Evolutionary conservation across 1,140 invertebrate genomes (phyloP).

Genomic region (Caenorhabditis elegans): WBcel235 BX284605.5:9223501-9224000

Average conservation of each 20-base stretch:
- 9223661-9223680: conserved; percentile 9
- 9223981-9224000: conserved; percentile 45
- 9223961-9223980: conserved; percentile 47
- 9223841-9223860: conserved; percentile 45
- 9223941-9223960: conserved; percentile 35
- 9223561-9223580: neutral
- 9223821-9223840: conserved; percentile 50
- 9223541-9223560: neutral
- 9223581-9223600: no score
- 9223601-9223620: neutral
- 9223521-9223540: neutral
- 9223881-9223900: conserved; percentile 11
- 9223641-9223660: neutral
- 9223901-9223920: conserved; percentile 39
- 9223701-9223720: no score
- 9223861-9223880: conserved; percentile 50
- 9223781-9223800: conserved; percentile 7
- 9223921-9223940: conserved; percentile 38
- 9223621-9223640: neutral
- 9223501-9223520: neutral
- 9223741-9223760: conserved; percentile 11
- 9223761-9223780: conserved; percentile 1
- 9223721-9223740: neutral
- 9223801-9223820: conserved; percentile 51
- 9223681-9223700: neutral